phyloP scores from a whole-genome alignment of 2,797 vertebrate species.

The Odontamblyopus lacepedii region DNA sequence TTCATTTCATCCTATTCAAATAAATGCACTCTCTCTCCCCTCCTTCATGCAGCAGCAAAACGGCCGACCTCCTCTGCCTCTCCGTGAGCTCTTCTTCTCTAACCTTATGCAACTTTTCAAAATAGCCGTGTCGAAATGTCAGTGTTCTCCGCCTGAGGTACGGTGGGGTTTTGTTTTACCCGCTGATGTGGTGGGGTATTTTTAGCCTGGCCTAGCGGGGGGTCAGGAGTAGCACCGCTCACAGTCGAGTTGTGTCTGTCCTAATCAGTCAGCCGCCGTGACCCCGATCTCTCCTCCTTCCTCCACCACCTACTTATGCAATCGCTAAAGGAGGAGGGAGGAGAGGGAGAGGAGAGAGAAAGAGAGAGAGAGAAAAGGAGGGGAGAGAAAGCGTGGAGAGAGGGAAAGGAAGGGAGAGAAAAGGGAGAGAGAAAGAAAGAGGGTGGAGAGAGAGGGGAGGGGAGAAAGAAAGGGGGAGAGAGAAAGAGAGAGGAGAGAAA shows the following conservation, averaged over 20 bases:
- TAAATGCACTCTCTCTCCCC: too few species aligned
- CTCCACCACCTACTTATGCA: constrained; percentile 66
- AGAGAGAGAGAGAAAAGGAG: neutral
- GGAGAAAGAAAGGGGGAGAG: neutral
- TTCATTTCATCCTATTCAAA: too few species aligned
- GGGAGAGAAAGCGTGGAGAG: neutral
- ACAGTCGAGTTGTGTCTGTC: constrained; percentile 61
- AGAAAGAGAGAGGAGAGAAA: neutral
- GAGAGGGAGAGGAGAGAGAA: neutral
- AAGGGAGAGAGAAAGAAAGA: neutral
- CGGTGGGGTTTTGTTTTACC: too few species aligned
- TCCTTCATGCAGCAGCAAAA: too few species aligned
- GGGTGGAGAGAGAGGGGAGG: too few species aligned
- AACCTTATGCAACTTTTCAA: too few species aligned
- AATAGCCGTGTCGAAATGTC: too few species aligned
- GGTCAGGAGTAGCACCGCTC: constrained; percentile 60
- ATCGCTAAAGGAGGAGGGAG: constrained; percentile 49
- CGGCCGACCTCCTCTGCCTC: too few species aligned
- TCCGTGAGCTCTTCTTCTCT: too few species aligned
- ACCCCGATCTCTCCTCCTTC: constrained; percentile 71
- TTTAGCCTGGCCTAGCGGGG: neutral
- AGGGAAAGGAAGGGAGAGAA: neutral
- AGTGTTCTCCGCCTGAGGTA: too few species aligned
- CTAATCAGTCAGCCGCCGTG: constrained; percentile 68
- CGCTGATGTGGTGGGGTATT: too few species aligned